These are phyloP conservation scores for human (Homo sapiens) DNA, from an alignment of 2,113 vertebrate species.

Conservation along the genomic window GRCh38 chr2:28912001-28912500, in stretches of 20 bases:
- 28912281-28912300: neutral
- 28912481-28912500: conserved; percentile 22
- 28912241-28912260: neutral
- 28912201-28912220: neutral
- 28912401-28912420: neutral
- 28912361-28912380: neutral
- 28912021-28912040: neutral
- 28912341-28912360: neutral
- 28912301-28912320: neutral
- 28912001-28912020: neutral
- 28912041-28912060: neutral
- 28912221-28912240: neutral
- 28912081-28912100: neutral
- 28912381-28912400: neutral
- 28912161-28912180: neutral
- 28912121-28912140: neutral
- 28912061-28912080: neutral
- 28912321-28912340: neutral
- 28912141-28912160: neutral
- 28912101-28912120: neutral
- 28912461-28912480: neutral
- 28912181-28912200: neutral
- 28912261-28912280: neutral
- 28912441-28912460: neutral
- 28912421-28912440: neutral